Evolutionary conservation across 1,140 invertebrate genomes (phyloP).

Genomic region (Geopemphigus sp.): DNA sequence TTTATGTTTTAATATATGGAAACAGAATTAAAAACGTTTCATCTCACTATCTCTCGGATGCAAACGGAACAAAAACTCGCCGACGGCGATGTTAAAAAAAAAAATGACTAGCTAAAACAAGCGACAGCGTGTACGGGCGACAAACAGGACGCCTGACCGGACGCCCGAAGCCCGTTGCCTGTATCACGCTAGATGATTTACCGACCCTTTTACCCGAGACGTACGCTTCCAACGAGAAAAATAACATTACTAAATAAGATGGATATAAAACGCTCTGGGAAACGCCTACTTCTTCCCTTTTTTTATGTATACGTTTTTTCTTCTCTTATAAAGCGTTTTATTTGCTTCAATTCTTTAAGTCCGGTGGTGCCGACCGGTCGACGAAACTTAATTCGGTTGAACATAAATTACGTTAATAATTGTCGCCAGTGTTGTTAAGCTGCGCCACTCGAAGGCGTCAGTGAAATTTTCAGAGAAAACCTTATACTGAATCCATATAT

Average conservation of each 20-base stretch:
- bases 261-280: constrained; percentile 28
- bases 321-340: neutral
- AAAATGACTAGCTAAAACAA: neutral
- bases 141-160: constrained; percentile 32
- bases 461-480: neutral
- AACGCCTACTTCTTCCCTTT: constrained; percentile 13
- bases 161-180: constrained; percentile 33
- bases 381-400: constrained; percentile 36
- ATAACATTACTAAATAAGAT: constrained; percentile 46
- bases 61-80: constrained; percentile 25
- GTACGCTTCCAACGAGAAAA: constrained; percentile 40
- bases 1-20: constrained; percentile 19
- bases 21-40: constrained; percentile 16
- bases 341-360: constrained; percentile 13
- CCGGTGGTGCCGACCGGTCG: constrained; percentile 22
- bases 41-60: constrained; percentile 9
- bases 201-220: constrained; percentile 38
- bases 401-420: constrained; percentile 31
- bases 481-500: neutral
- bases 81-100: neutral
- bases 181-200: constrained; percentile 39
- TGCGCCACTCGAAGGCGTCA: neutral
- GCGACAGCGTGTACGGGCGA: constrained; percentile 18
- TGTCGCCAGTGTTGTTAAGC: neutral
- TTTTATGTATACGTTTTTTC: neutral